Evolutionary conservation across 2,888 invertebrate genomes (phyloP), one percentile per base, ranked within the genome.

Genomic region (Pimpla rufipes): DNA sequence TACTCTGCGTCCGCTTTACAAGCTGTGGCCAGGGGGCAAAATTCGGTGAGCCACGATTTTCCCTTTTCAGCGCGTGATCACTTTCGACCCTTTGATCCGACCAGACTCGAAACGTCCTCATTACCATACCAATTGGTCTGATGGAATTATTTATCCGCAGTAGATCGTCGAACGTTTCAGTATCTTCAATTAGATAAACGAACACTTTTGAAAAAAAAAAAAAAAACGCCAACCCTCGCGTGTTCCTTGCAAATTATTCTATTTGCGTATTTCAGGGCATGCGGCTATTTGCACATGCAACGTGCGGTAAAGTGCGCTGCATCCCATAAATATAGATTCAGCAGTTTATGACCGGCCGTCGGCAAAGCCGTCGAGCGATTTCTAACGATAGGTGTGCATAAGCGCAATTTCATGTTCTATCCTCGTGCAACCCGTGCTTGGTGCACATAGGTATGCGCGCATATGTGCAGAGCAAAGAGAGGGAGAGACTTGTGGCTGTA

Each of bases 61-160:
- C 90, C 90, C 91, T 92, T 92, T 90, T 90, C 57, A 70, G 47
- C 85, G 80, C 82, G 87, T 45, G 85, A 90, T 91, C 91, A 90
- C 91, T 92, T 92, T 92, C 87, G 75, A 86, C 87, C 83, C 66
- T 81, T 82, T 42, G 35, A 64, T 68, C 71, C n/a, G 74, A 67
- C 29, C 21, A 35, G 23, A 23, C 37, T 67, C n/a, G 1, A 16
- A 35, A 59, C 35, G 37, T n/a, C 13, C 59, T 59, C 6, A 59
- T 59, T 37, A 16, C 0, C 1, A 16, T 35, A 35, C 23, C n/a
- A 16, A 59, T 59, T 35, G 29, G n/a, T 8, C 23, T 21, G 18
- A 10, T 6, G 21, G 10, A 21, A 23, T 55, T 7, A 18, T 10
- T 16, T 21, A 52, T 8, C 18, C 10, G n/a, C n/a, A 18, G 10